Evolutionary conservation across 2,797 vertebrate species (phyloP).

Genomic region (Dipus sagitta): DNA sequence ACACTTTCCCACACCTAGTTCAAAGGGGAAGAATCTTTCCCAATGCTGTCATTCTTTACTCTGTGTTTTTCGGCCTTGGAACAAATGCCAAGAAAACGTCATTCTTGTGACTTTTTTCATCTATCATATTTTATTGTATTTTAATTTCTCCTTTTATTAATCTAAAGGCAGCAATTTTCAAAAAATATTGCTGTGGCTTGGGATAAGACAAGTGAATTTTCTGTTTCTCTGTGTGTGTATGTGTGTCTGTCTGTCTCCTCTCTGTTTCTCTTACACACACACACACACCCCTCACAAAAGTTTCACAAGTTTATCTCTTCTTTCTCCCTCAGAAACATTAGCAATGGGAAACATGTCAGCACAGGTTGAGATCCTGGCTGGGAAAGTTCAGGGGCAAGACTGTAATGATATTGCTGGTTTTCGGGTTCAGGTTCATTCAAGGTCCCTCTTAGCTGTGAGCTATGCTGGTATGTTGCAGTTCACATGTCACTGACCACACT

Average conservation of each 20-base stretch:
- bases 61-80: conserved; percentile 65
- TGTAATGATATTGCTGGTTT: background rate
- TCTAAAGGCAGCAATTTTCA: conserved; percentile 34
- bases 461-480: background rate
- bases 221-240: background rate
- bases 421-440: background rate
- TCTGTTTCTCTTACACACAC: background rate
- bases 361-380: background rate
- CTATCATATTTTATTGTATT: conserved; percentile 64
- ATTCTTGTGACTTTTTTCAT: conserved; percentile 44
- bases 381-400: background rate
- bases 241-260: background rate
- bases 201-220: background rate
- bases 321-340: background rate
- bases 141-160: conserved; percentile 63
- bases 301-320: background rate
- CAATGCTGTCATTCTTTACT: conserved; percentile 31
- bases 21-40: conserved; percentile 71
- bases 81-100: conserved; percentile 62
- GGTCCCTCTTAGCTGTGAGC: background rate
- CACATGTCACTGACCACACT: background rate
- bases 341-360: rapidly evolving
- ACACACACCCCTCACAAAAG: background rate
- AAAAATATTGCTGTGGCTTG: conserved; percentile 18
- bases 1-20: conserved; percentile 63